Evolutionary conservation across 1,140 invertebrate species (phyloP).

Genomic region (Nylanderia fulva): DNA sequence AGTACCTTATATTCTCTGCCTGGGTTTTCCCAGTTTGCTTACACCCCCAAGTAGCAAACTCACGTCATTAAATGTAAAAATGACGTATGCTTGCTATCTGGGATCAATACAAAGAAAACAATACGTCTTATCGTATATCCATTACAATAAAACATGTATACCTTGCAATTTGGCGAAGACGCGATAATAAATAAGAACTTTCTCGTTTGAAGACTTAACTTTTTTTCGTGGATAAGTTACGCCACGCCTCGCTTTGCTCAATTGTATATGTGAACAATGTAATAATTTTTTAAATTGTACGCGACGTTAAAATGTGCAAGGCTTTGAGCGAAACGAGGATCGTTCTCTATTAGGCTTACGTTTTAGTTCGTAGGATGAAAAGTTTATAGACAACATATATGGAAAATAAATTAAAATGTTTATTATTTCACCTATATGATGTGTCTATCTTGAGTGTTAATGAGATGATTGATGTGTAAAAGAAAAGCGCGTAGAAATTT

Average conservation of each 20-base stretch:
- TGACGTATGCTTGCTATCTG: no score
- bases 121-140: constrained; percentile 54
- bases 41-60: no score
- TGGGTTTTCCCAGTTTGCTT: background rate
- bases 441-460: constrained; percentile 75
- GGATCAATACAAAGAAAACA: constrained; percentile 63
- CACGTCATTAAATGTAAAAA: no score
- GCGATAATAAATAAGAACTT: constrained; percentile 33
- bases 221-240: constrained; percentile 51
- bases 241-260: constrained; percentile 54
- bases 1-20: background rate
- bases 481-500: constrained; percentile 38
- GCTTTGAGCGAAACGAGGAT: constrained; percentile 67
- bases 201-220: constrained; percentile 68
- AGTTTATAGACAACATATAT: constrained; percentile 48
- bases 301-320: constrained; percentile 31
- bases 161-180: constrained; percentile 33
- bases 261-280: constrained; percentile 19
- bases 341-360: constrained; percentile 65
- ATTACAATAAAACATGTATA: constrained; percentile 10
- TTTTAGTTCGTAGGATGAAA: constrained; percentile 73
- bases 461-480: constrained; percentile 54
- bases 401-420: constrained; percentile 74
- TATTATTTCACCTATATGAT: constrained; percentile 76
- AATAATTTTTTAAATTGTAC: constrained; percentile 25